A percentile compares a stretch with the other conserved stretches of the same genome.
phyloP scores from a whole-genome alignment of 2,797 vertebrate species.

The Schizothorax lantsangensis region DNA sequence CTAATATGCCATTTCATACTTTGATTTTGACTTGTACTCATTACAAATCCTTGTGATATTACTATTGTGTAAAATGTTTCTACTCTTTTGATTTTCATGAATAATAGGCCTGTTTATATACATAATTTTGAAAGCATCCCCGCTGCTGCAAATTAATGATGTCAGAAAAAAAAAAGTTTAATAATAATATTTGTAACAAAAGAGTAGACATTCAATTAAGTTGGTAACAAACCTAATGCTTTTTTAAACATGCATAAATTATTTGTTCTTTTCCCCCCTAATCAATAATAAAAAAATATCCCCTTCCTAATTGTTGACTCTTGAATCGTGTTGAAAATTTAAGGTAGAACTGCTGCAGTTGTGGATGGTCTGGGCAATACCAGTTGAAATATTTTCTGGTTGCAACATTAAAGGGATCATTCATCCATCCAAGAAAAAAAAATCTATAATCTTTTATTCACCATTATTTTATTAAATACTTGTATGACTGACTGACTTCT shows the following conservation, averaged over 20 bases:
- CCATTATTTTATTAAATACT: background rate
- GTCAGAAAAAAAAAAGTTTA: slow-evolving; percentile 13
- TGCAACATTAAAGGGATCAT: too few relatives aligned
- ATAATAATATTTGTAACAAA: slow-evolving; percentile 22
- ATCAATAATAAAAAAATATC: slow-evolving; percentile 17
- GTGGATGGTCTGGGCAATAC: background rate
- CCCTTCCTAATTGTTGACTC: background rate
- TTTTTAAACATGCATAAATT: slow-evolving; percentile 12
- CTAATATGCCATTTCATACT: slow-evolving; percentile 29
- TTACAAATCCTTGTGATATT: slow-evolving; percentile 31
- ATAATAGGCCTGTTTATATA: slow-evolving; percentile 30
- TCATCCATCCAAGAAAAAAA: background rate
- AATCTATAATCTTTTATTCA: background rate
- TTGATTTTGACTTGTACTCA: slow-evolving; percentile 20
- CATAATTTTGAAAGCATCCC: slow-evolving; percentile 24
- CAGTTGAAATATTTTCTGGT: background rate
- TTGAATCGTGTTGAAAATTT: background rate
- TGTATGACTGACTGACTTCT: background rate
- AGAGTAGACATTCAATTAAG: slow-evolving; percentile 7
- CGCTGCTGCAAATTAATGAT: slow-evolving; percentile 38
- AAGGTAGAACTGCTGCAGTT: background rate
- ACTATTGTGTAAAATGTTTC: slow-evolving; percentile 44
- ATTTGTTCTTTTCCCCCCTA: slow-evolving; percentile 15
- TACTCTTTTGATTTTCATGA: slow-evolving; percentile 22
- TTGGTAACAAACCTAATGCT: slow-evolving; percentile 28